Base-by-base conservation (phyloP, 2,113 vertebrate species). In the Tichodroma muraria region DNA sequence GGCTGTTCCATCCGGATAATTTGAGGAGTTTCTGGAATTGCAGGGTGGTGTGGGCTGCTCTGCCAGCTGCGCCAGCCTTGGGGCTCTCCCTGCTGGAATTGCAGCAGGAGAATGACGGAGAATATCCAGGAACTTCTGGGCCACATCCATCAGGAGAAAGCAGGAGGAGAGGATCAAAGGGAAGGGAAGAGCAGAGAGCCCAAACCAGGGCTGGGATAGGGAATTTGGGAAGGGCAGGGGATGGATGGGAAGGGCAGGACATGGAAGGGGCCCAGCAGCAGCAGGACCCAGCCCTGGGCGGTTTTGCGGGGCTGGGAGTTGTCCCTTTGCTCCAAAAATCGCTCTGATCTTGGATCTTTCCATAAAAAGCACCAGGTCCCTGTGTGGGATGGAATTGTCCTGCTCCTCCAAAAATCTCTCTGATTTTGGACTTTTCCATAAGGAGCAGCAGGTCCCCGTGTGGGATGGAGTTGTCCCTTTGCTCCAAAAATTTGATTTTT, bases 191-290 rank as follows among this genome's bases (percentile, higher is more conserved):
- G 8, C 27, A 25, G 50, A 9, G 45, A 72, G 13, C 28, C 28
- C 80, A 59, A 1, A 19, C 0, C 4, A 33, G 8, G 22, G 19
- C 37, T 81, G 60, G 25, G 53, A 66, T 15, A 0, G 3, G 50
- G 47, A 81, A 2, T 37, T 23, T 12, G 45, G 60, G 65, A 81
- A 50, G 30, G 49, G 22, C 35, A 50, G 79, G 79, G 42, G 42
- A 44, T 44, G 42, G 15, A 44, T 12, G 45, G 60, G 60, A 81
- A 49, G 44, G 61, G 22, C 35, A 50, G 79, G 79, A 9, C 3
- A 22, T 4, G 49, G 69, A n/a, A 31, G 10, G 28, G 15, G 17
- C 40, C 23, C 6, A 5, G 35, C 27, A 17, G 47, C 23, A 35
- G 35, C 79, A 71, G 56, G 19, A 49, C 17, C 28, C 38, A 57